Evolutionary conservation across 2,888 invertebrate species (phyloP), one percentile per base, ranked within the genome.

Genomic region (Stegophylla sp.): DNA sequence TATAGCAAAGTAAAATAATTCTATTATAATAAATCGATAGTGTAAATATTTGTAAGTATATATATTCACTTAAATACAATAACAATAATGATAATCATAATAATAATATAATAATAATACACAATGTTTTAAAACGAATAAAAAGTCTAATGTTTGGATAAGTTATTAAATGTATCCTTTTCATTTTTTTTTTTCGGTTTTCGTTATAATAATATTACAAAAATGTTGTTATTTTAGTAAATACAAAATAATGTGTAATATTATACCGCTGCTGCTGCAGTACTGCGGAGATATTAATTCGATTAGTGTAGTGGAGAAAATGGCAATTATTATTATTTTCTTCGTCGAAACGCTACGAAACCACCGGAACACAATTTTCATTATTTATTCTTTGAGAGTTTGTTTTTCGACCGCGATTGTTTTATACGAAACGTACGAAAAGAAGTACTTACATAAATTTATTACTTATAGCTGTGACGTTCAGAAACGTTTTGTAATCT

Each of bases 1-100:
- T 12, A 20, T n/a, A 1, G 45, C 26, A 45, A 17, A 15, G 41
- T 26, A 43, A 73, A 28, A 61, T 61, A 61, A 73, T 73, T 73
- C 28, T 17, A 73, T 73, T 61, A 73, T 28, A 63, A 34, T 63
- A 74, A 74, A 74, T 48, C 74, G 20, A 74, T 74, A 63, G 34
- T 48, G 20, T 20, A 74, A 74, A 74, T 51, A 74, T 74, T 74
- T 74, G 61, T 59, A 26, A 26, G 26, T 45, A 28, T 45, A 17
- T 45, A 28, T 45, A 45, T 61, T 45, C 28, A 61, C 59, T 73
- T 61, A 61, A 61, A 61, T 45, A 45, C 28, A 61, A 73, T n/a
- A n/a, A n/a, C n/a, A n/a, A n/a, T n/a, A n/a, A n/a, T n/a, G n/a
- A n/a, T n/a, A n/a, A n/a, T n/a, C n/a, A n/a, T n/a, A n/a, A n/a